Conservation (phyloP, 2,113 vertebrate species). For the Rafetus swinhoei region DNA sequence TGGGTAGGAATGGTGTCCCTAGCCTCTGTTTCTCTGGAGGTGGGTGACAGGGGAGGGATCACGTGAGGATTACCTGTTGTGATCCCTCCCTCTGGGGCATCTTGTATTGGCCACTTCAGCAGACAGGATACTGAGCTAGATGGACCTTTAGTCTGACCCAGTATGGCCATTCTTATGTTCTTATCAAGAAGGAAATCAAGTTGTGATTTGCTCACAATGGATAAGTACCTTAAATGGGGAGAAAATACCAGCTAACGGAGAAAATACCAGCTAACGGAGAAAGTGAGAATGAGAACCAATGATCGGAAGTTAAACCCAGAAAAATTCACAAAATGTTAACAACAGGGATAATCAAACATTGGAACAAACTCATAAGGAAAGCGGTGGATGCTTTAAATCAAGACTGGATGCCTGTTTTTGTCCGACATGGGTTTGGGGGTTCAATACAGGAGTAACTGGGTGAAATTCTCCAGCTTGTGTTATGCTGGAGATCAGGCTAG, state of each 20-base stretch:
- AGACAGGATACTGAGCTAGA: too few relatives aligned
- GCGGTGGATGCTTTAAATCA: constrained; percentile 36
- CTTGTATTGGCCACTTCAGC: too few relatives aligned
- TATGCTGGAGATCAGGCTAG: constrained; percentile 9
- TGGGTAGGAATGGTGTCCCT: too few relatives aligned
- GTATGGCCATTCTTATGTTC: too few relatives aligned
- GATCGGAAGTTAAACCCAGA: neutral
- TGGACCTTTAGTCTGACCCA: too few relatives aligned
- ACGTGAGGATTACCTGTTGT: too few relatives aligned
- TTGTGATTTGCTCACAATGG: neutral
- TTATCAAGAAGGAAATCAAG: neutral
- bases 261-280: neutral
- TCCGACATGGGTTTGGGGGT: constrained; percentile 40
- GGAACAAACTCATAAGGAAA: neutral
- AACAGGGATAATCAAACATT: neutral
- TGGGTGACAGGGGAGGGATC: too few relatives aligned
- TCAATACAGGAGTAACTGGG: constrained; percentile 14
- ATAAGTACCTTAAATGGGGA: neutral
- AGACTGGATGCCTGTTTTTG: neutral
- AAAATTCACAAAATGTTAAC: neutral
- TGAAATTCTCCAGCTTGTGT: constrained; percentile 37
- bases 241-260: neutral
- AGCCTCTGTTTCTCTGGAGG: too few relatives aligned
- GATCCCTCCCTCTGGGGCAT: too few relatives aligned
- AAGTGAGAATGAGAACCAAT: neutral